Evolutionary conservation across 2,797 vertebrate species (phyloP), one percentile per base, ranked within the genome.

Genomic region (Brachymystax lenok): DNA sequence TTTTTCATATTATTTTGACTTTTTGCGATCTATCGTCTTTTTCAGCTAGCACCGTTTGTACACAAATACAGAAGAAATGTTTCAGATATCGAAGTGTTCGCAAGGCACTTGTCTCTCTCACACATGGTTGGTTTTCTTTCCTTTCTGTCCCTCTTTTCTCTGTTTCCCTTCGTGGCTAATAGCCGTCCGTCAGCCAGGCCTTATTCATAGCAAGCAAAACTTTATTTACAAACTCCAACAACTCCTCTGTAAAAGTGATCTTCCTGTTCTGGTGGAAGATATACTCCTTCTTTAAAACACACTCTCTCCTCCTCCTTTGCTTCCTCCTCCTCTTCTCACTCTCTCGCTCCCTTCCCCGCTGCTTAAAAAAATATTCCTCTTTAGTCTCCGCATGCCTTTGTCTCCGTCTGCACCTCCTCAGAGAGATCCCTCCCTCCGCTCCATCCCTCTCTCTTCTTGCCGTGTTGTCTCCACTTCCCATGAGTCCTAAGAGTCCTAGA

Each of bases 41-140:
- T 92, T 88, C 88, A 86, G 92, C 94, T 96, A 97, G 96, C 97
- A 97, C 96, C 97, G 5, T 94, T 94, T 96, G 95, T 95, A 95
- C 95, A 96, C 94, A 91, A 93, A 93, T 90, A 94, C 91, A 92
- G 40, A 92, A 92, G 90, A 95, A 92, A 92, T 85, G 93, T 94
- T 94, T 93, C 19, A 92, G 92, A 89, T 94, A 93, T 88, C 93
- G 93, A 95, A 96, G 94, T 94, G 95, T 97, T 97, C 94, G 93
- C 96, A 95, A 99, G 98, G 98, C 98, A 99, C 97, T 99, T 98
- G 90, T 93, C 83, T 88, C 87, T 88, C 63, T 68, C 84, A 46
- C 40, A 46, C 86, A 86, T 87, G 83, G 79, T 90, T 78, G 89
- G 89, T 87, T 83, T 87, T 83, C 89, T 80, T 73, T 70, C 78